phyloP scores from a whole-genome alignment of 2,113 vertebrate species.

The Muntiacus muntjak region DNA sequence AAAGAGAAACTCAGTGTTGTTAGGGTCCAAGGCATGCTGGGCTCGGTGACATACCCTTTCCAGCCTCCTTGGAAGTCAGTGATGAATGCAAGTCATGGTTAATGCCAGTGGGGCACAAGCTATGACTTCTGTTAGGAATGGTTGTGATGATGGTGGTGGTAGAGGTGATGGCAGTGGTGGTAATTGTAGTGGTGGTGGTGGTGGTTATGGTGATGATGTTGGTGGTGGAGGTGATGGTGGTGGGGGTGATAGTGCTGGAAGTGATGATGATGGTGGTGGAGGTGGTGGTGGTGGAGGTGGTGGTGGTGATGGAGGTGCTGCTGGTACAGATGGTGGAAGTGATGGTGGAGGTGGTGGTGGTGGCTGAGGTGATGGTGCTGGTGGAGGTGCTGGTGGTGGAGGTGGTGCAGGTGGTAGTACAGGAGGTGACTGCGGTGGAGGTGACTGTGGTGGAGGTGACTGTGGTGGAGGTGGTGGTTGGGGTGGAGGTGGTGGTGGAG shows the following conservation, averaged over 20 bases:
- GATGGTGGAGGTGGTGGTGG: not conserved
- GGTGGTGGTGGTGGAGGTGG: accelerated
- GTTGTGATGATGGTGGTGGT: not conserved
- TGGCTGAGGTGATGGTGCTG: no score
- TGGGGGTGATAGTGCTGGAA: accelerated
- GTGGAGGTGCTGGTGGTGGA: no score
- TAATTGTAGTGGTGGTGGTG: no score
- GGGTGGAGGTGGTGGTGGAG: no score
- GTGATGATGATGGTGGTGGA: accelerated
- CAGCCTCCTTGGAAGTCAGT: not conserved
- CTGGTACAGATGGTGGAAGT: not conserved
- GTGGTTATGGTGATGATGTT: accelerated
- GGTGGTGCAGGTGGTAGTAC: no score
- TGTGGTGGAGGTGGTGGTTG: accelerated
- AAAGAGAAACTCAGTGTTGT: not conserved
- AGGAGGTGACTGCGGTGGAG: no score
- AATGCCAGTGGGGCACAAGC: not conserved
- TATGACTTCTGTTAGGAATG: not conserved
- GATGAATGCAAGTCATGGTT: not conserved
- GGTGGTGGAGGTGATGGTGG: accelerated
- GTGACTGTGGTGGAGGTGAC: no score
- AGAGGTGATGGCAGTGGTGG: not conserved
- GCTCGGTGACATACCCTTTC: not conserved
- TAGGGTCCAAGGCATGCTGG: not conserved
- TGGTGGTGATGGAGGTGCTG: accelerated